Conservation (phyloP, 1,140 invertebrate genomes). For the Halesus radiatus region DNA sequence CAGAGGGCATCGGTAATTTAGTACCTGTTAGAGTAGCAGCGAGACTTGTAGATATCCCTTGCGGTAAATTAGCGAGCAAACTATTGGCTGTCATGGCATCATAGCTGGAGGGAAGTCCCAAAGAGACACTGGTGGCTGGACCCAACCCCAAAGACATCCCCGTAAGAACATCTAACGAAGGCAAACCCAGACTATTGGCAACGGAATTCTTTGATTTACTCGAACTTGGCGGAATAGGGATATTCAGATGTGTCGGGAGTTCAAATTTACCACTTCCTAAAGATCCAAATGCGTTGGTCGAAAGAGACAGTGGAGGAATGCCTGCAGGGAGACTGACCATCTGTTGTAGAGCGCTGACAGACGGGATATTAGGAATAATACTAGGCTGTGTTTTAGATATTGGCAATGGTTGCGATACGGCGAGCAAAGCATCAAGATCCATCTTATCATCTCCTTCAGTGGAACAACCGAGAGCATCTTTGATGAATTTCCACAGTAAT, state of each 20-base stretch:
- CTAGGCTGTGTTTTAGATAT: conserved; percentile 68
- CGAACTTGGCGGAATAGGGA: conserved; percentile 65
- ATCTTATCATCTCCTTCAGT: conserved; percentile 71
- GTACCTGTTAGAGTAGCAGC: conserved; percentile 63
- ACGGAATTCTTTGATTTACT: conserved; percentile 66
- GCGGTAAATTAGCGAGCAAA: conserved; percentile 64
- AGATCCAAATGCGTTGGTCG: conserved; percentile 63
- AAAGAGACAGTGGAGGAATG: conserved; percentile 67
- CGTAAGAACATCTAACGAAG: conserved; percentile 68
- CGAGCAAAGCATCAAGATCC: conserved; percentile 68
- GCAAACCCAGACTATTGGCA: conserved; percentile 60
- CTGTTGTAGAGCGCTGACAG: conserved; percentile 68
- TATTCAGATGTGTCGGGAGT: conserved; percentile 64
- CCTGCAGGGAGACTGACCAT: conserved; percentile 68
- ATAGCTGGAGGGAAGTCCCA: conserved; percentile 63
- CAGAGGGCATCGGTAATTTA: conserved; percentile 65
- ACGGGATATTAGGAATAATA: conserved; percentile 66
- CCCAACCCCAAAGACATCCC: conserved; percentile 69
- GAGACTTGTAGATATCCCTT: conserved; percentile 65
- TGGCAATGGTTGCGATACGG: conserved; percentile 70
- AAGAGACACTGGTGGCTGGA: conserved; percentile 61
- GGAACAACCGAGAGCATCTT: conserved; percentile 70
- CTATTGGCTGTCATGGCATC: conserved; percentile 65
- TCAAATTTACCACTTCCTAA: conserved; percentile 68
- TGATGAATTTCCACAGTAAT: conserved; percentile 75